Conservation (phyloP, 2,888 invertebrate genomes). For the Drosophila formosana region DNA sequence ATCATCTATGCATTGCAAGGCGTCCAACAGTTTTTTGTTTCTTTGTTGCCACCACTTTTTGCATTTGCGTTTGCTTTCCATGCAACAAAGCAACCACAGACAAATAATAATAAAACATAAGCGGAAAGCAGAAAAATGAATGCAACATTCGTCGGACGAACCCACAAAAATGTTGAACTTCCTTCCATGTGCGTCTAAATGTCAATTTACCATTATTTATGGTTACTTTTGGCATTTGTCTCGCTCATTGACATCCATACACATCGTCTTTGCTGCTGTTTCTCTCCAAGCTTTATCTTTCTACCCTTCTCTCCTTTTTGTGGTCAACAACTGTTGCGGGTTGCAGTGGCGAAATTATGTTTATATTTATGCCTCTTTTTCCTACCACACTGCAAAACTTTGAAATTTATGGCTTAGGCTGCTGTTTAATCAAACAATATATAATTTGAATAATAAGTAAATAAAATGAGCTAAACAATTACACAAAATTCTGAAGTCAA, state of each 20-base stretch:
- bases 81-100: conserved; percentile 25
- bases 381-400: not conserved
- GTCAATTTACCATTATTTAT: conserved; percentile 65
- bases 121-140: not conserved
- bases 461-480: not conserved
- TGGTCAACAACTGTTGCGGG: conserved; percentile 14
- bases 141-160: conserved; percentile 26
- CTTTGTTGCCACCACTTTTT: conserved; percentile 14
- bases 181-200: conserved; percentile 51
- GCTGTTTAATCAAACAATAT: not conserved
- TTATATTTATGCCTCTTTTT: not conserved
- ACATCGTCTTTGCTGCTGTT: not conserved
- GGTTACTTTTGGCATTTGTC: conserved; percentile 43
- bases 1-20: conserved; percentile 17
- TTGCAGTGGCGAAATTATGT: not conserved
- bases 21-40: conserved; percentile 3
- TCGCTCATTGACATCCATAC: conserved; percentile 25
- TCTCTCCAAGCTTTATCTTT: not conserved
- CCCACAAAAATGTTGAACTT: conserved; percentile 60
- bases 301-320: conserved; percentile 1
- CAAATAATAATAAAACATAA: conserved; percentile 7
- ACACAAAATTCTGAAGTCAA: too few relatives aligned
- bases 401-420: not conserved
- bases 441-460: not conserved
- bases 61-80: conserved; percentile 38